These are phyloP conservation scores for Syncerus caffer DNA, from an alignment of 2,797 vertebrate species.

Conservation along the genomic window DNA sequence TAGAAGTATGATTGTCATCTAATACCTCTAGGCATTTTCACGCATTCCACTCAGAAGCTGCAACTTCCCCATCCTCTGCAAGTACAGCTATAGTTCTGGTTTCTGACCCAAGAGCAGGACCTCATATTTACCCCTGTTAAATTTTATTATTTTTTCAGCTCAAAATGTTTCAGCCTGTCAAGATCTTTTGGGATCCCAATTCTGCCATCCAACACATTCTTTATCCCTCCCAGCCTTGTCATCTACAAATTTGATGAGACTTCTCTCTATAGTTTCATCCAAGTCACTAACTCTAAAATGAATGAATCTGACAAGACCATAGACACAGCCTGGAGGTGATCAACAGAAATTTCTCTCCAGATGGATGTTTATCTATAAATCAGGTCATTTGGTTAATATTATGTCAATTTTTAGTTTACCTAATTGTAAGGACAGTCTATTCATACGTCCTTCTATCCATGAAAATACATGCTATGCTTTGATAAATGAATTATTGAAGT, in stretches of 20 bases:
- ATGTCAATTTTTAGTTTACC: not conserved
- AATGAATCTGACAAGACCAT: not conserved
- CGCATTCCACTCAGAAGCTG: slow-evolving; percentile 30
- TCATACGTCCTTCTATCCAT: not conserved
- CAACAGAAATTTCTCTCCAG: not conserved
- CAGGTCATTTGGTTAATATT: not conserved
- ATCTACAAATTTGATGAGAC: slow-evolving; percentile 5
- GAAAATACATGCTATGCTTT: not conserved
- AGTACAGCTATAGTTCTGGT: slow-evolving; percentile 21
- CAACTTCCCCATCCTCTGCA: not conserved
- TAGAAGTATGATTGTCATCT: slow-evolving; percentile 43
- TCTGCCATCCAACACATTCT: not conserved
- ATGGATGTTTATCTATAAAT: not conserved
- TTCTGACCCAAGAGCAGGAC: slow-evolving; percentile 35
- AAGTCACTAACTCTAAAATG: slow-evolving; percentile 25
- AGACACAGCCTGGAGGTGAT: not conserved
- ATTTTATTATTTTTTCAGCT: slow-evolving; percentile 47
- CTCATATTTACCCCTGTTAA: slow-evolving; percentile 57
- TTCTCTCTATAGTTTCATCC: not conserved
- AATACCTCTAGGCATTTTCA: slow-evolving; percentile 57
- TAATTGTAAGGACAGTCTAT: not conserved
- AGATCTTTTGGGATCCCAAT: slow-evolving; percentile 28
- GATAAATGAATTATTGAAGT: not conserved
- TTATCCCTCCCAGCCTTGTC: slow-evolving; percentile 15
- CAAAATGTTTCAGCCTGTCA: slow-evolving; percentile 54